Percentiles rank a stretch among this genome's conserved stretches.
Conservation (phyloP, 1,140 invertebrate genomes). For the Mya arenaria region DNA sequence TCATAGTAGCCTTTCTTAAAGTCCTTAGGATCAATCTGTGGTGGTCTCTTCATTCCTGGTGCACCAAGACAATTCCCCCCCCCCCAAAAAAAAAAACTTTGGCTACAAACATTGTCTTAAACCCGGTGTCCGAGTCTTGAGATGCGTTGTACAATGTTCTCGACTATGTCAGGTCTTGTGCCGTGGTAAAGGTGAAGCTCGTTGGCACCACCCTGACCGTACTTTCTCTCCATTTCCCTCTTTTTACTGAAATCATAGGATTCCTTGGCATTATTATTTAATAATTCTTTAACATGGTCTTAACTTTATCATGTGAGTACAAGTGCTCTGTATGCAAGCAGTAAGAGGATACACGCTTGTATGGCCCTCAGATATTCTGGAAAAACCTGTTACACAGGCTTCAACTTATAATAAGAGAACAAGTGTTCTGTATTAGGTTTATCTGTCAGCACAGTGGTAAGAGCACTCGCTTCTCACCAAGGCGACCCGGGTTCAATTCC, state of each 20-base stretch:
- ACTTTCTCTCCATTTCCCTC: constrained; percentile 39
- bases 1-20: constrained; percentile 58
- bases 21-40: constrained; percentile 33
- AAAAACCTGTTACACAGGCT: too few relatives aligned
- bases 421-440: too few relatives aligned
- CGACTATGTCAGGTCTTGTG: constrained; percentile 50
- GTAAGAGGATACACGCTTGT: too few relatives aligned
- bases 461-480: too few relatives aligned
- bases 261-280: too few relatives aligned
- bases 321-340: too few relatives aligned
- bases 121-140: constrained; percentile 62
- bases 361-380: too few relatives aligned
- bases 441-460: too few relatives aligned
- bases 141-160: constrained; percentile 56
- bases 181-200: constrained; percentile 65
- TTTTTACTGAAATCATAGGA: constrained; percentile 51
- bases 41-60: constrained; percentile 47
- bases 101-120: constrained; percentile 60
- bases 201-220: constrained; percentile 45
- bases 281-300: too few relatives aligned
- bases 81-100: constrained; percentile 63
- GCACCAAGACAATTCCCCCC: constrained; percentile 48
- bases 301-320: too few relatives aligned
- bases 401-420: too few relatives aligned
- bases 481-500: too few relatives aligned